Conservation (phyloP, 2,797 vertebrate species). For the Pangasius sanitwongsei region DNA sequence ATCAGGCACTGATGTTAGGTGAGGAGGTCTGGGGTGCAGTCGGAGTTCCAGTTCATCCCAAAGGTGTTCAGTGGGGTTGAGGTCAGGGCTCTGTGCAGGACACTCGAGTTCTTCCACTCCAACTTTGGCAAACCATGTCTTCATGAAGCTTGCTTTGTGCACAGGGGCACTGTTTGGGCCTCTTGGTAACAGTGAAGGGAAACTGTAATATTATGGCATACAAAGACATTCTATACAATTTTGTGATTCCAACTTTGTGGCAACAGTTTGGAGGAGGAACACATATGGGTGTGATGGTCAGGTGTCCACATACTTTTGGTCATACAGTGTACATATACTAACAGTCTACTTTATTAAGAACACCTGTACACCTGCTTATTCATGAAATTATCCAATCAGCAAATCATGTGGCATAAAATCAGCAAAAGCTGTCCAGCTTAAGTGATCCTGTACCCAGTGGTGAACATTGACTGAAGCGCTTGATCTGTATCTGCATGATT, state of each 20-base stretch:
- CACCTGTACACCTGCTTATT: background rate
- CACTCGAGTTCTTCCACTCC: background rate
- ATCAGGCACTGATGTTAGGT: too few species aligned
- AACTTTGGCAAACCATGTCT: background rate
- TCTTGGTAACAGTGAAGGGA: background rate
- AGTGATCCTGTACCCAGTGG: too few species aligned
- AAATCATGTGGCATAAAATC: background rate
- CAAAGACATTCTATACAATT: background rate
- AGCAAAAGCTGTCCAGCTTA: too few species aligned
- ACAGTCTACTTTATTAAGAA: background rate
- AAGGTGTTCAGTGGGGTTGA: too few species aligned
- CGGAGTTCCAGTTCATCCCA: background rate
- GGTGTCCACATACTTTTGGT: background rate
- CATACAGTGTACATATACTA: background rate
- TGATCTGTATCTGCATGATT: background rate
- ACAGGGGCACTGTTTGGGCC: background rate
- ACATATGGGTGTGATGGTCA: background rate
- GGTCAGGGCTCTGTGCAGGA: background rate
- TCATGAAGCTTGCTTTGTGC: background rate
- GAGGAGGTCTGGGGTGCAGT: background rate
- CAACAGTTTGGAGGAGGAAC: background rate
- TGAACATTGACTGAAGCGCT: background rate
- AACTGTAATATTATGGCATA: background rate
- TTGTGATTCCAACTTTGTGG: too few species aligned
- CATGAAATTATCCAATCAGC: background rate